These are phyloP conservation scores for Nebria brevicollis DNA, from an alignment of 2,888 invertebrate species.

Conservation along the genomic window DNA sequence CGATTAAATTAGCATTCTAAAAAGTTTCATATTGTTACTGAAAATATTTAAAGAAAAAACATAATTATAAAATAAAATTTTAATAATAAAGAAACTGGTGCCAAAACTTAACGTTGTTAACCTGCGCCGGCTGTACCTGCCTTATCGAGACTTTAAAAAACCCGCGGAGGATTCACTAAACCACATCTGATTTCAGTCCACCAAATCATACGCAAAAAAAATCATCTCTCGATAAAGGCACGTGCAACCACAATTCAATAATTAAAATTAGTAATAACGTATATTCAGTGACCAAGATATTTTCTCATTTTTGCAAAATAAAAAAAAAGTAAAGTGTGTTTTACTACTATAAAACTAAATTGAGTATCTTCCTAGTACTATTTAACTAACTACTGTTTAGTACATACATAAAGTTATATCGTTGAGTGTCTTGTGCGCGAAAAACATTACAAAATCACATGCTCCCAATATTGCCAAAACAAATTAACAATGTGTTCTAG, in stretches of 20 bases:
- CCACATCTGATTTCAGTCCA: not conserved
- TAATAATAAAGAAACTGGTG: slow-evolving; percentile 59
- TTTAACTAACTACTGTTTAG: slow-evolving; percentile 43
- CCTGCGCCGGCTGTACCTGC: slow-evolving; percentile 23
- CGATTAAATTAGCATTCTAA: slow-evolving; percentile 61
- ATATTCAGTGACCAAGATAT: slow-evolving; percentile 47
- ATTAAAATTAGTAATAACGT: slow-evolving; percentile 45
- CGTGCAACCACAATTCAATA: slow-evolving; percentile 31
- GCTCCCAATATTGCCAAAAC: not conserved
- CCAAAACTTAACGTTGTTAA: slow-evolving; percentile 55
- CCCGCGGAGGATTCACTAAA: not conserved
- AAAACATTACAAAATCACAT: not conserved
- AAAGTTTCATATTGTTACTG: slow-evolving; percentile 57
- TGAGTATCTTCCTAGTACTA: slow-evolving; percentile 47
- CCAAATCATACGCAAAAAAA: not conserved
- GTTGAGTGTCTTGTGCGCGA: slow-evolving; percentile 38
- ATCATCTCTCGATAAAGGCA: not conserved
- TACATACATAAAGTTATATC: slow-evolving; percentile 24
- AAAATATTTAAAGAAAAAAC: slow-evolving; percentile 45
- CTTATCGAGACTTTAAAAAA: slow-evolving; percentile 10
- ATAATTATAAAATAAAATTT: slow-evolving; percentile 30
- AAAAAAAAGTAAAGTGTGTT: slow-evolving; percentile 25
- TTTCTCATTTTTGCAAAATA: slow-evolving; percentile 43
- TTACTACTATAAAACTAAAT: slow-evolving; percentile 31
- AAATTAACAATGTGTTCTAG: not conserved